Base-by-base conservation (phyloP, 2,888 invertebrate genomes). In the Plagodis dolabraria region DNA sequence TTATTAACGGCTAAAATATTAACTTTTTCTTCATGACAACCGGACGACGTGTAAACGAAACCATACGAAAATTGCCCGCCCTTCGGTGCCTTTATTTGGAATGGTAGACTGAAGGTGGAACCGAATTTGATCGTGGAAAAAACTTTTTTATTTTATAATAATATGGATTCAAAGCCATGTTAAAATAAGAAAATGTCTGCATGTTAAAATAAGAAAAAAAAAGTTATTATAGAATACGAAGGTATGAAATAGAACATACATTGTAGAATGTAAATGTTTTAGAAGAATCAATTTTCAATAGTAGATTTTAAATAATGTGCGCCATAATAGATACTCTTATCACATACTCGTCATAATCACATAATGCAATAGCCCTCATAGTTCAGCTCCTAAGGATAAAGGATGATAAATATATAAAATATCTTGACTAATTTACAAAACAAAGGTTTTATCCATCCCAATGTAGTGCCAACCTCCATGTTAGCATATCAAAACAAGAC, bases 401-500 rank as follows among this genome's bases (percentile, higher is more conserved):
- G 1, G 22, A 22, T 22, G 22, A 22, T 22, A 22, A 22, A 22
- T 22, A 4, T 22, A 22, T 22, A 22, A 22, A 22, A 22, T 22
- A 2, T 22, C 22, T 22, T 22, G 22, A 22, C 22, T 22, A 22
- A 44, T 12, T 12, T n/a, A 11, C 10, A 33, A 51, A 42, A 49
- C 33, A 33, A 47, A 53, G 51, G 35, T 53, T 58, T 46, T 60
- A 69, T 61, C 71, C 67, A 68, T 73, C 76, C 76, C 72, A 64
- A 75, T 72, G 64, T 63, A 71, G 72, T 83, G 22, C 22, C 22
- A 22, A 81, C 77, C 77, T 82, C 82, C 73, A 74, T 72, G 80
- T 76, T 80, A 75, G 76, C 77, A 80, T 83, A 86, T 86, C 81
- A 85, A 86, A 90, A 89, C 84, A 88, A 87, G 86, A 82, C 87